Percentiles rank a stretch among this genome's conserved stretches.
phyloP scores from a whole-genome alignment of 2,113 vertebrate species.

The Epinephelus cyanopodus region DNA sequence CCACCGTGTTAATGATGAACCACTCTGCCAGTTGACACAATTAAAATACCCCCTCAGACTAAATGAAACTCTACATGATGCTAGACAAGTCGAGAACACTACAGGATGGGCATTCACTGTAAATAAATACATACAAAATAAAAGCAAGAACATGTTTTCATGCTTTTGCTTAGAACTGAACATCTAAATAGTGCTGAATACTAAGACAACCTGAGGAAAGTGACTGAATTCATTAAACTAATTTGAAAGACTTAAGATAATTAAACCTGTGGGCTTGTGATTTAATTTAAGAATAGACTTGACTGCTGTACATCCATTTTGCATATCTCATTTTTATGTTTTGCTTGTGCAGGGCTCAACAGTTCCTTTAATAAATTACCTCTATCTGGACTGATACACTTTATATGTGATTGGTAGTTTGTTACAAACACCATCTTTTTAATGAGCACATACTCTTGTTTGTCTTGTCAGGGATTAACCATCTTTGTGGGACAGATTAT shows the following conservation, averaged over 20 bases:
- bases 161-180: neutral
- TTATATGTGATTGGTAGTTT: neutral
- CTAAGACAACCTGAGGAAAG: neutral
- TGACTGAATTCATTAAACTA: neutral
- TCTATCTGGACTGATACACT: neutral
- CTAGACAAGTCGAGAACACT: neutral
- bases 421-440: neutral
- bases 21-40: conserved; percentile 34
- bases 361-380: neutral
- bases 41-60: conserved; percentile 9
- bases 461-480: conserved; percentile 3
- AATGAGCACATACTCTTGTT: neutral
- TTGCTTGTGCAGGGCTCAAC: no score
- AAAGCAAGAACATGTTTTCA: neutral
- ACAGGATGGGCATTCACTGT: neutral
- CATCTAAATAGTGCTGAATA: neutral
- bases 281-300: neutral
- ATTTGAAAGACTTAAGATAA: neutral
- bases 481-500: neutral
- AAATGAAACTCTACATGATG: conserved; percentile 9
- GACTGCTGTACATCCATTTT: neutral
- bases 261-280: neutral
- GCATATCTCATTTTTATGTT: neutral
- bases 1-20: conserved; percentile 61
- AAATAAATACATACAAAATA: neutral